phyloP scores from a whole-genome alignment of 2,797 vertebrate species.

The Emys orbicularis region DNA sequence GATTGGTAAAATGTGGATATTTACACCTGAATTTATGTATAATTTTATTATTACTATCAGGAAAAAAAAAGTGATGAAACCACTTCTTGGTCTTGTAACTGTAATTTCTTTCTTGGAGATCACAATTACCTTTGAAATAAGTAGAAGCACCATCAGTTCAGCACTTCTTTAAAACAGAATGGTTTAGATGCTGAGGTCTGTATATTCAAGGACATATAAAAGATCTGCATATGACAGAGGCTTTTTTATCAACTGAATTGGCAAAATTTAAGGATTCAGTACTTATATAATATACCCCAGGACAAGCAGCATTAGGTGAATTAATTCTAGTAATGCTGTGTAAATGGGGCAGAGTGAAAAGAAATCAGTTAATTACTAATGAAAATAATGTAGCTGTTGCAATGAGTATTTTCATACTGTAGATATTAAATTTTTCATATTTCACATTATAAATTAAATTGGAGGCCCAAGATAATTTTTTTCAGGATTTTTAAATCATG shows the following conservation, averaged over 20 bases:
- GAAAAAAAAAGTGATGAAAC: not conserved
- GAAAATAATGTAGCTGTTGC: not conserved
- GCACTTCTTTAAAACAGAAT: not conserved
- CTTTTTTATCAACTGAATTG: not conserved
- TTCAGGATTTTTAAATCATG: not conserved
- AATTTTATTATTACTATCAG: not conserved
- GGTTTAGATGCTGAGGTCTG: not conserved
- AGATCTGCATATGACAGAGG: not conserved
- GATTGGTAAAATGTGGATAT: not conserved
- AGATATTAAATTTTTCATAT: not conserved
- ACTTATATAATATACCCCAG: not conserved
- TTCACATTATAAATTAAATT: not conserved
- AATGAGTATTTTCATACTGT: not conserved
- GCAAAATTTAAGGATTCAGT: not conserved
- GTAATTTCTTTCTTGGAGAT: not conserved
- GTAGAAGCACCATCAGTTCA: not conserved
- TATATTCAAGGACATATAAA: slow-evolving; percentile 26
- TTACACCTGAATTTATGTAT: not conserved
- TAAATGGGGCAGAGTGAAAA: not conserved
- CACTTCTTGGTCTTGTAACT: not conserved
- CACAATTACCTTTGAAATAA: not conserved
- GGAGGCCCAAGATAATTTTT: not conserved
- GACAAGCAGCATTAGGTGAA: not conserved
- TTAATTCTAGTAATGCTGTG: not conserved
- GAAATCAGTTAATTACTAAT: not conserved